Conservation (phyloP, 2,888 invertebrate genomes). For the Aromia moschata region DNA sequence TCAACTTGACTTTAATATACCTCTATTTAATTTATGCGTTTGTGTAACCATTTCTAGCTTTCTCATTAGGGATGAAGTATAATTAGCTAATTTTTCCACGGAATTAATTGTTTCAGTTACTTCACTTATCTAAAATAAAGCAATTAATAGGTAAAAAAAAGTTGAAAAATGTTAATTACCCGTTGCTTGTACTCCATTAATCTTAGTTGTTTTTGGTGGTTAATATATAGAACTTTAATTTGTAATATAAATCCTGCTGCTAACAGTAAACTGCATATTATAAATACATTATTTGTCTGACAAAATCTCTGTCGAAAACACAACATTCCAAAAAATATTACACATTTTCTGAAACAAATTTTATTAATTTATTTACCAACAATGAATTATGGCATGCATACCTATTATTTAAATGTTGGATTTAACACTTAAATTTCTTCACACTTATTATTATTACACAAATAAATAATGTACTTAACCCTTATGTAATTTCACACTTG, state of each 20-base stretch:
- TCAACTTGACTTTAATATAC: constrained; percentile 29
- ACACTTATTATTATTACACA: neutral
- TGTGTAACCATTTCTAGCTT: constrained; percentile 36
- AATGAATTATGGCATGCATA: neutral
- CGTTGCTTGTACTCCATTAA: constrained; percentile 46
- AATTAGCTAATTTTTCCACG: constrained; percentile 44
- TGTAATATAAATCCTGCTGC: constrained; percentile 48
- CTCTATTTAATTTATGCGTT: constrained; percentile 26
- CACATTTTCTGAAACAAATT: constrained; percentile 22
- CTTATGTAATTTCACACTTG: neutral
- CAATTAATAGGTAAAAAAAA: neutral
- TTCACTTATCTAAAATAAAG: constrained; percentile 45
- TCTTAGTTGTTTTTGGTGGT: constrained; percentile 48
- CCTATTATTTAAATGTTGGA: constrained; percentile 1
- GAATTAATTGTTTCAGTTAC: constrained; percentile 40
- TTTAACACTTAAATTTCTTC: constrained; percentile 7
- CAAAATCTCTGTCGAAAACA: constrained; percentile 46
- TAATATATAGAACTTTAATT: constrained; percentile 49
- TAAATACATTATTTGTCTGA: constrained; percentile 49
- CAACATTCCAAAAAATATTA: constrained; percentile 29
- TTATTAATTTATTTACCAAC: neutral
- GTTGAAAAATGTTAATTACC: constrained; percentile 38
- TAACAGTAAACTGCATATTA: constrained; percentile 47
- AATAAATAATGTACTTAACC: neutral
- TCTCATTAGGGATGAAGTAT: constrained; percentile 40